Evolutionary conservation across 2,797 vertebrate species (phyloP).

Genomic region (Lycodopsis pacificus): DNA sequence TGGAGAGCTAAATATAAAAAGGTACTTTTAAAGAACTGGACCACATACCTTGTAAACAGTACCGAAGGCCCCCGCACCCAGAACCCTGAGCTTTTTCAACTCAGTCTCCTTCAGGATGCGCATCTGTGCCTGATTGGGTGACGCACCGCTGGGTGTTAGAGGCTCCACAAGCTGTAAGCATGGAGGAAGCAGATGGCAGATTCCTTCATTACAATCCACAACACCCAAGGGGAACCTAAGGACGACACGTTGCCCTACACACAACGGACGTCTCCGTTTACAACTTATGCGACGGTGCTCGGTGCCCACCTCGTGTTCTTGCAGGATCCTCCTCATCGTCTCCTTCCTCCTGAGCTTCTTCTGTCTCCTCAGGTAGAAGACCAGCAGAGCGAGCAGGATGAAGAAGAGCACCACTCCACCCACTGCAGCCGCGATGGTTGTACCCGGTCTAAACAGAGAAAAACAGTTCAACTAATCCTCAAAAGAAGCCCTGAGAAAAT

Average conservation of each 20-base stretch:
- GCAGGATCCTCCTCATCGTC: conserved; percentile 89
- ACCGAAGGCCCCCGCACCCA: conserved; percentile 96
- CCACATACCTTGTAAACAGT: conserved; percentile 93
- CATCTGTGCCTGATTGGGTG: conserved; percentile 99
- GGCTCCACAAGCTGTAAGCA: conserved; percentile 92
- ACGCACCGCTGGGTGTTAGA: conserved; percentile 93
- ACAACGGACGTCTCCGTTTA: background rate
- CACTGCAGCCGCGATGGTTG: conserved; percentile 90
- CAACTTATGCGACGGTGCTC: background rate
- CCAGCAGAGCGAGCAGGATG: conserved; percentile 86
- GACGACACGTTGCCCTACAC: background rate
- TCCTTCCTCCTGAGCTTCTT: conserved; percentile 92
- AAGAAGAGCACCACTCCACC: conserved; percentile 90
- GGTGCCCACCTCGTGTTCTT: conserved; percentile 91
- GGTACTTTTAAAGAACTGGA: background rate
- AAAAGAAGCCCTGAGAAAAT: background rate
- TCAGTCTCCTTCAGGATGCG: conserved; percentile 98
- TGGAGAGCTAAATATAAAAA: background rate
- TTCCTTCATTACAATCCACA: conserved; percentile 12
- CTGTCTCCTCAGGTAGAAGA: conserved; percentile 88
- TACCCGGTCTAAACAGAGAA: conserved; percentile 85
- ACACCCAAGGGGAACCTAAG: background rate
- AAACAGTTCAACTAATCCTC: background rate
- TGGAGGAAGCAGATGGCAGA: background rate
- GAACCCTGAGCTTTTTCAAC: conserved; percentile 93